Base-by-base conservation (phyloP, 1,140 invertebrate genomes). In the Pseudobourletiella spinata region DNA sequence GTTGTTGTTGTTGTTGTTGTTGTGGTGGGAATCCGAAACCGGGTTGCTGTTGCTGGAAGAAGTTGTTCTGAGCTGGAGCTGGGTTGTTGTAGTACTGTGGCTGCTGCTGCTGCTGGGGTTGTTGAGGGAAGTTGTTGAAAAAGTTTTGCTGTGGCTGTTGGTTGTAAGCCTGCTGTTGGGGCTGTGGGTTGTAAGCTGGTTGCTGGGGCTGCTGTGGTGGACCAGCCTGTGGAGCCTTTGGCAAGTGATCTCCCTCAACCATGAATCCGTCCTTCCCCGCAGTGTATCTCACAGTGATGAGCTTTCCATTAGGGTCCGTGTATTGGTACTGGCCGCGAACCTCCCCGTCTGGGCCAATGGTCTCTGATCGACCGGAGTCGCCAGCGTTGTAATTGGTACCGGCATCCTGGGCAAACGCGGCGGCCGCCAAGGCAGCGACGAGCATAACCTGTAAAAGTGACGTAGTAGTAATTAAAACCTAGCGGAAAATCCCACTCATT, bases 211-310 rank as follows among this genome's bases (percentile, higher is more conserved):
- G 20, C 20, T 51, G 50, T 20, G 51, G 1, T 22, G 35, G 46
- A 1, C 8, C 35, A 30, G 50, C 18, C 25, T n/a, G 20, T 2
- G 67, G 67, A 15, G 59, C 59, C 32, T 52, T 63, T 44, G 67
- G 69, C 14, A 70, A 52, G 54, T 70, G 68, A 57, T 74, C 73
- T 18, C 69, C 71, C 52, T 77, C 72, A 30, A 78, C 79, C 71
- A 78, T 78, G 70, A 83, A 84, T 2, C 83, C 83, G 42, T 82
- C 79, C 71, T 84, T 83, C 18, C 83, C 83, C 3, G 83, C 83
- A 3, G 78, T 76, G 67, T 84, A 85, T 70, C 82, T 83, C 3
- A 84, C 78, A 16, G 81, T 81, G 58, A 81, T 80, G n/a, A 75
- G 61, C 44, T 77, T 74, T 16, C 81, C 81, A 67, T 80, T 74